A percentile compares a stretch with the other conserved stretches of the same genome.
Conservation (phyloP, 1,140 invertebrate species). For the Scaptomyza graminum region DNA sequence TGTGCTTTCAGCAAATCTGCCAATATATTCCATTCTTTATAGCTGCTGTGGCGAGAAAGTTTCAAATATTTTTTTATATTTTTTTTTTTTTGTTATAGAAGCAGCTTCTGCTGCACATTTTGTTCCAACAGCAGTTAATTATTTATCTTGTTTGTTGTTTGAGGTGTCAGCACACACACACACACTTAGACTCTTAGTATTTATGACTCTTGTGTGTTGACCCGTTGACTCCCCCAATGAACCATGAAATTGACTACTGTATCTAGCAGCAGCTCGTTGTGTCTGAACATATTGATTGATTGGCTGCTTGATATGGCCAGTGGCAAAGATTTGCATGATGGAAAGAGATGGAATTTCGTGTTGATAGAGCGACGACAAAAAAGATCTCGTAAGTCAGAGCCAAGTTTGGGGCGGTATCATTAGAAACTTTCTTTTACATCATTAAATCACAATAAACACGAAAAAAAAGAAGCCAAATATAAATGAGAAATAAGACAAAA, state of each 20-base stretch:
- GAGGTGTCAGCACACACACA: constrained; percentile 32
- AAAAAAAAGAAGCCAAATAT: constrained; percentile 20
- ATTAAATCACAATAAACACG: constrained; percentile 53
- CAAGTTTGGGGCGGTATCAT: constrained; percentile 34
- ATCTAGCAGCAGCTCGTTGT: no score
- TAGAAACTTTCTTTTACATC: constrained; percentile 64
- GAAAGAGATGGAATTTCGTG: constrained; percentile 2
- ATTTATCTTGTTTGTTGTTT: constrained; percentile 35
- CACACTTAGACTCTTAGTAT: constrained; percentile 1
- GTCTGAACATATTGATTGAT: constrained; percentile 49
- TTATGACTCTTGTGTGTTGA: constrained; percentile 29
- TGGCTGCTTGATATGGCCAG: constrained; percentile 33
- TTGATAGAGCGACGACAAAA: constrained; percentile 47
- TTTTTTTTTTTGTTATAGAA: constrained; percentile 24
- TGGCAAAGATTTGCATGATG: constrained; percentile 50
- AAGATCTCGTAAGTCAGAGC: constrained; percentile 13
- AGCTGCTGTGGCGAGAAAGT: constrained; percentile 39
- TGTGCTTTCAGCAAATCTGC: constrained; percentile 8
- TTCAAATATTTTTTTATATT: constrained; percentile 15
- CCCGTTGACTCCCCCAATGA: constrained; percentile 4
- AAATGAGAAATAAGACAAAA: constrained; percentile 14
- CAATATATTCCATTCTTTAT: constrained; percentile 43
- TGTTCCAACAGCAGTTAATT: constrained; percentile 33
- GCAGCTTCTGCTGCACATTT: constrained; percentile 52
- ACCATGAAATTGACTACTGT: constrained; percentile 22